A percentile compares a stretch with the other conserved stretches of the same genome.
phyloP scores from a whole-genome alignment of 2,888 invertebrate species.

The Alviniconcha strummeri region DNA sequence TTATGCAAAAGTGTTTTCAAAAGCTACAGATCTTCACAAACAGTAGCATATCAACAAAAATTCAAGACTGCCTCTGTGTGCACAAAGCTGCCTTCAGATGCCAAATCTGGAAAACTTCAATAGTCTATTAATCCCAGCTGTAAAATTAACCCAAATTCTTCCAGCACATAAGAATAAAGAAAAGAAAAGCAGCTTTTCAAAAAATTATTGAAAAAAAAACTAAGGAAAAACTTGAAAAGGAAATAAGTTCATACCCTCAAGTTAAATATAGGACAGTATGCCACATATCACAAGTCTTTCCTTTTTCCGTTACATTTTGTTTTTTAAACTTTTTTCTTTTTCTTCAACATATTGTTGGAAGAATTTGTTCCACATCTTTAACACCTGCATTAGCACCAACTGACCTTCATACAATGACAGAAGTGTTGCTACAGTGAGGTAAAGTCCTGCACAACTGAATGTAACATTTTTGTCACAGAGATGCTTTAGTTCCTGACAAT shows the following conservation, averaged over 20 bases:
- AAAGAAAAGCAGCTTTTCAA: constrained; percentile 7
- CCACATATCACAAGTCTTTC: not conserved
- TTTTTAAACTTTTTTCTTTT: constrained; percentile 14
- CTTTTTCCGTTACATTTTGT: not conserved
- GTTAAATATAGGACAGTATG: too few relatives aligned
- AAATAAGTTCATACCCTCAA: too few relatives aligned
- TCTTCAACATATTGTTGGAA: constrained; percentile 21
- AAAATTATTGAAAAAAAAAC: not conserved
- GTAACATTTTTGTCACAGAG: too few relatives aligned
- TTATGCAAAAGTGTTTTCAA: not conserved
- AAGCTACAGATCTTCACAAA: not conserved
- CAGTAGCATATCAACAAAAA: not conserved
- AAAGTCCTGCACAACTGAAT: too few relatives aligned
- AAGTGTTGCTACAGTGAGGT: constrained; percentile 3
- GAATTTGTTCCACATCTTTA: constrained; percentile 11
- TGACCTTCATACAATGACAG: constrained; percentile 17
- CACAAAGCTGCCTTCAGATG: constrained; percentile 10
- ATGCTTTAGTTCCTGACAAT: too few relatives aligned
- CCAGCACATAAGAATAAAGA: constrained; percentile 21
- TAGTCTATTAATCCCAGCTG: not conserved
- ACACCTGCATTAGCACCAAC: constrained; percentile 16
- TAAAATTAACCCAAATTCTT: constrained; percentile 24
- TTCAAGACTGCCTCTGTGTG: not conserved
- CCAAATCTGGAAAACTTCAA: constrained; percentile 16
- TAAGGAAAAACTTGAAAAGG: too few relatives aligned